Evolutionary conservation across 2,113 vertebrate species (phyloP).

Genomic region (Sardina pilchardus): DNA sequence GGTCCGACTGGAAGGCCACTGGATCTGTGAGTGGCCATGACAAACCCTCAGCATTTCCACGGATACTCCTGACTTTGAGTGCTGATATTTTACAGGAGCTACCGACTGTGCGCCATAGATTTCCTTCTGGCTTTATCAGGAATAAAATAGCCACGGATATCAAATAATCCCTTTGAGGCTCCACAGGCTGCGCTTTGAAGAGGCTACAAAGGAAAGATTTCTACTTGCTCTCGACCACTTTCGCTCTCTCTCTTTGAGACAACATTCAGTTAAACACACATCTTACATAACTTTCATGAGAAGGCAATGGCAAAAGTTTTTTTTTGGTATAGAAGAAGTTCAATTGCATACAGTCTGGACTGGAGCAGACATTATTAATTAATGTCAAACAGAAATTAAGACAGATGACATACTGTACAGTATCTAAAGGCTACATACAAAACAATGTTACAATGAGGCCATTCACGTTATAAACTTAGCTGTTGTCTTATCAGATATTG

Average conservation of each 20-base stretch:
- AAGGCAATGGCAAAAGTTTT: background rate
- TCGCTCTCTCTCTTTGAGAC: background rate
- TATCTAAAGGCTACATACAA: background rate
- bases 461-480: background rate
- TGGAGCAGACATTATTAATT: conserved; percentile 1
- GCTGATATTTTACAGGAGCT: conserved; percentile 45
- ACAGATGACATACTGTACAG: background rate
- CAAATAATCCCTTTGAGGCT: conserved; percentile 49
- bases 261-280: background rate
- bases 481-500: background rate
- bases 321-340: background rate
- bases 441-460: background rate
- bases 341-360: conserved; percentile 13
- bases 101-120: conserved; percentile 38
- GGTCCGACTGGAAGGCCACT: conserved; percentile 32
- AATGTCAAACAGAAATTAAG: background rate
- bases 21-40: conserved; percentile 28
- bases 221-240: background rate
- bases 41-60: conserved; percentile 38
- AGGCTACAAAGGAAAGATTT: conserved; percentile 46
- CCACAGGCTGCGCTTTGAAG: conserved; percentile 45
- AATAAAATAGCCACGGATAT: conserved; percentile 45
- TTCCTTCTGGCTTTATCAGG: conserved; percentile 48
- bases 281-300: background rate
- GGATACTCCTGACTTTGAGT: conserved; percentile 28